Conservation (phyloP, 2,113 vertebrate species). For the cattle (Bos taurus) region DNA sequence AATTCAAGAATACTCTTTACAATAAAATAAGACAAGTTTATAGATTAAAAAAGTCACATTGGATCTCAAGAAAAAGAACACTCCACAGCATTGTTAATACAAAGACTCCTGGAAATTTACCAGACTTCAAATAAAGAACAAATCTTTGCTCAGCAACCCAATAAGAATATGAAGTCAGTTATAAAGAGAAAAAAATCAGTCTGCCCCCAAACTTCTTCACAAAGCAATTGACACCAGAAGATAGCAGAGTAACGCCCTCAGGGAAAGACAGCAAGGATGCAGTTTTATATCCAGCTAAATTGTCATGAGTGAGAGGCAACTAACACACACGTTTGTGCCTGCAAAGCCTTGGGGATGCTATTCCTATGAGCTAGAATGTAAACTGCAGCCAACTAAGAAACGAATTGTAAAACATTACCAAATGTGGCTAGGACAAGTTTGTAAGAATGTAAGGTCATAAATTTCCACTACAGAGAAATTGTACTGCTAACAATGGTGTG, state of each 20-base stretch:
- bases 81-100: not conserved
- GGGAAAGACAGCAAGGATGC: not conserved
- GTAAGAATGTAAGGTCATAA: not conserved
- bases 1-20: not conserved
- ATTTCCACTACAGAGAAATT: not conserved
- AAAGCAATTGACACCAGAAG: accelerated
- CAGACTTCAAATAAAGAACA: not conserved
- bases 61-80: not conserved
- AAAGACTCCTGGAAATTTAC: not conserved
- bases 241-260: not conserved
- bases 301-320: not conserved
- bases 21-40: not conserved
- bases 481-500: not conserved
- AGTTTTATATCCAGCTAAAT: not conserved
- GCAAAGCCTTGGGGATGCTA: not conserved
- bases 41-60: not conserved
- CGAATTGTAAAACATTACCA: not conserved
- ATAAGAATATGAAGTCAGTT: not conserved
- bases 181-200: not conserved
- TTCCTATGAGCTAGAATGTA: not conserved
- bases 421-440: not conserved
- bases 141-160: not conserved
- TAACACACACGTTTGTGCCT: not conserved
- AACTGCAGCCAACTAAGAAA: not conserved
- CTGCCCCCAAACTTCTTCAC: not conserved